Evolutionary conservation across 2,113 vertebrate species (phyloP).

Genomic region (Siniperca knerii): DNA sequence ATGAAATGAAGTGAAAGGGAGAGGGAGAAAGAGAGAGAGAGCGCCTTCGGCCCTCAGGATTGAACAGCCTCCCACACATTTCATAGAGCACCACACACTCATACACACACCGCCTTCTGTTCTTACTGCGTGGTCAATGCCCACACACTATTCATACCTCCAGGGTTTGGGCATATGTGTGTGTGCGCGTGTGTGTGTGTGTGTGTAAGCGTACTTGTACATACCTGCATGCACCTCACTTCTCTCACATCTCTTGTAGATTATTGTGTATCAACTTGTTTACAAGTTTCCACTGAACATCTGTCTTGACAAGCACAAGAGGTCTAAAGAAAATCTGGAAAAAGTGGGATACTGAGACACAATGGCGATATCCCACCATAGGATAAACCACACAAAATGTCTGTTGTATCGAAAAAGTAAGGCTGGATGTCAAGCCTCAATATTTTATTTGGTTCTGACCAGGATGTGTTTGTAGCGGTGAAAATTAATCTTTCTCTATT

Average conservation of each 20-base stretch:
- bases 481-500: background rate
- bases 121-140: conserved; percentile 46
- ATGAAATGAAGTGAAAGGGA: conserved; percentile 33
- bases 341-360: background rate
- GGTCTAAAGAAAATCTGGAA: background rate
- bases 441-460: too few relatives aligned
- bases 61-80: conserved; percentile 56
- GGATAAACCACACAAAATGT: background rate
- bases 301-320: background rate
- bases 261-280: background rate
- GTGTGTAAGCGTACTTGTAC: conserved; percentile 3
- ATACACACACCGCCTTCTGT: conserved; percentile 52
- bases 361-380: too few relatives aligned
- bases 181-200: background rate
- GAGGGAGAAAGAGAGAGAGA: background rate
- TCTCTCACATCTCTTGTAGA: background rate
- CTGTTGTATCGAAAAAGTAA: background rate
- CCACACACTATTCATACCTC: conserved; percentile 55
- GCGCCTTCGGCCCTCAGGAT: conserved; percentile 22
- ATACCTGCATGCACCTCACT: conserved; percentile 32
- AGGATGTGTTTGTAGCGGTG: too few relatives aligned
- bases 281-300: background rate
- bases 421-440: too few relatives aligned
- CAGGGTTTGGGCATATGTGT: conserved; percentile 31
- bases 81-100: conserved; percentile 18